Evolutionary conservation across 2,888 invertebrate genomes (phyloP).

Genomic region (Chironomus riparius): DNA sequence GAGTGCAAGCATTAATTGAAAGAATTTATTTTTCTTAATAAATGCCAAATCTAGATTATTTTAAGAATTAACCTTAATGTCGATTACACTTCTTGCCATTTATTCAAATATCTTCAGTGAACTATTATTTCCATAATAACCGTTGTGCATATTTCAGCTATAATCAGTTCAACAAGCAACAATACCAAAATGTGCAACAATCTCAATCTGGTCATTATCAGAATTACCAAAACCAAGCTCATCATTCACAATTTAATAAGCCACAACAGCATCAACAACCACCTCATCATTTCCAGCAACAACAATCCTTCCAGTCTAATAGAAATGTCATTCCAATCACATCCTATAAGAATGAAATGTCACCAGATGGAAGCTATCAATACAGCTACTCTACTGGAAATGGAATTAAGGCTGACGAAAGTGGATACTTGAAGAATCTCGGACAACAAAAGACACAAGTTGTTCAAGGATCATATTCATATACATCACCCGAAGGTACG

Average conservation of each 20-base stretch:
- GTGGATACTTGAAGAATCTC: conserved; percentile 62
- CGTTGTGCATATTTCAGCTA: background rate
- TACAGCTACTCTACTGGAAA: conserved; percentile 66
- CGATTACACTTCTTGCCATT: too few species aligned
- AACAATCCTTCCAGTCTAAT: conserved; percentile 28
- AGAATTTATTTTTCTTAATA: too few species aligned
- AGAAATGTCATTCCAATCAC: conserved; percentile 42
- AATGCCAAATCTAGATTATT: too few species aligned
- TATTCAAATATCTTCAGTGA: too few species aligned
- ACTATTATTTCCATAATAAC: too few species aligned
- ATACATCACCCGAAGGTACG: conserved; percentile 56
- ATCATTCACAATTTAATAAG: background rate
- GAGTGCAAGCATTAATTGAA: too few species aligned
- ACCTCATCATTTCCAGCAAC: background rate
- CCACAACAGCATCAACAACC: background rate
- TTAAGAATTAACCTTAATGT: too few species aligned
- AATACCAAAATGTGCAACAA: conserved; percentile 1
- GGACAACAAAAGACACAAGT: conserved; percentile 62
- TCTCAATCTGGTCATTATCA: background rate
- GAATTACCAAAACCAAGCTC: conserved; percentile 20
- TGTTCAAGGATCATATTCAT: conserved; percentile 66
- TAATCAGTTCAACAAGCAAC: conserved; percentile 21
- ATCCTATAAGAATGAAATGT: conserved; percentile 41
- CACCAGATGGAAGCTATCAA: conserved; percentile 41
- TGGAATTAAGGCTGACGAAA: conserved; percentile 69